phyloP scores from a whole-genome alignment of 2,888 invertebrate species.

The Standfussiana lucernea region DNA sequence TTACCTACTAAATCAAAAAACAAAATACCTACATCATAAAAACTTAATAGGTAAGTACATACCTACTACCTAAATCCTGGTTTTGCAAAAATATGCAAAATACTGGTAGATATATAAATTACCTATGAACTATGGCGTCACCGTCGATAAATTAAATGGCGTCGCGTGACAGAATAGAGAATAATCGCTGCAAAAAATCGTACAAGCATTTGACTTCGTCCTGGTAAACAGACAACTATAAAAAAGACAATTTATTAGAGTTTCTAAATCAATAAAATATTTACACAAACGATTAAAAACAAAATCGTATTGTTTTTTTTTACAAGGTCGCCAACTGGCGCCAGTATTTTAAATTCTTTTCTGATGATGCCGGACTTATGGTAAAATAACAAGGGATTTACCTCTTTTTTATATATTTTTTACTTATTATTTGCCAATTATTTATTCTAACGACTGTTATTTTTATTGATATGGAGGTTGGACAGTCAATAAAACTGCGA shows the following conservation, averaged over 20 bases:
- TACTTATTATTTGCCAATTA: slow-evolving; percentile 41
- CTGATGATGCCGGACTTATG: slow-evolving; percentile 69
- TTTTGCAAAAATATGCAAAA: slow-evolving; percentile 32
- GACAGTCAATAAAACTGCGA: slow-evolving; percentile 48
- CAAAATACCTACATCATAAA: background rate
- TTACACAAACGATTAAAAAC: slow-evolving; percentile 71
- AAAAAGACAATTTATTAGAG: slow-evolving; percentile 74
- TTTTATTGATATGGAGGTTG: slow-evolving; percentile 53
- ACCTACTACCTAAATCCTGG: slow-evolving; percentile 18
- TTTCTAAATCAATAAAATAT: slow-evolving; percentile 73
- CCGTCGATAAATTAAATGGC: slow-evolving; percentile 52
- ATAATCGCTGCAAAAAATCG: slow-evolving; percentile 56
- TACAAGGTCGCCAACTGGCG: slow-evolving; percentile 79
- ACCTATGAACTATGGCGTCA: slow-evolving; percentile 60
- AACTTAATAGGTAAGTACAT: background rate
- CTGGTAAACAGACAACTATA: slow-evolving; percentile 64
- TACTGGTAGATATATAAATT: slow-evolving; percentile 32
- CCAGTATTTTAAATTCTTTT: slow-evolving; percentile 76
- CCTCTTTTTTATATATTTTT: slow-evolving; percentile 54
- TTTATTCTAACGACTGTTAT: slow-evolving; percentile 46
- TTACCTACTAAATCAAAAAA: background rate
- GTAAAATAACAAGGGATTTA: slow-evolving; percentile 62
- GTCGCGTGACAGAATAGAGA: slow-evolving; percentile 48
- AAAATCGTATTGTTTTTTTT: slow-evolving; percentile 72
- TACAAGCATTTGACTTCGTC: slow-evolving; percentile 38